Evolutionary conservation across 2,888 invertebrate species (phyloP), one percentile per base, ranked within the genome.

Genomic region (Pseudolycoriella hygida): DNA sequence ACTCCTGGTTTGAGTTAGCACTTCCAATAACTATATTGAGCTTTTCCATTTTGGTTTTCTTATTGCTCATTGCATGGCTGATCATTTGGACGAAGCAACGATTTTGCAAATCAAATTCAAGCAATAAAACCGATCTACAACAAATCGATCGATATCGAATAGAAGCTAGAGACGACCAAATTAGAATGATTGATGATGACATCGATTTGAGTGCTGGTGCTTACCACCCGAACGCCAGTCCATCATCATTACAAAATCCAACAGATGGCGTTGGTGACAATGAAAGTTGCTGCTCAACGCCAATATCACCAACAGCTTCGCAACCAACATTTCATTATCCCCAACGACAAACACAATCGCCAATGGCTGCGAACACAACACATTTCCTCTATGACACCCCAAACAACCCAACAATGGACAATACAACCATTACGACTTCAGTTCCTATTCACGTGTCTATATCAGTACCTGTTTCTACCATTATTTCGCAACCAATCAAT

Each of bases 11-110:
- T n/a, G 48, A 53, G 30, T 40, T 50, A 18, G 49, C 50, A 8
- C 34, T 53, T n/a, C 50, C 53, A 11, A 44, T 51, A 30, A 49
- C 53, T 30, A 47, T 53, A 17, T 47, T 52, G n/a, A 51, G 49
- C 11, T 47, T 52, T 40, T 49, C 53, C 8, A 30, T 51, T 30
- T 38, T 51, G 19, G 53, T 50, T 42, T 46, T 50, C 3, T 25
- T 52, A 2, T 49, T 53, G 20, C 50, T 53, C 14, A 49, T 50
- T 17, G 39, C 51, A 32, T 47, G 53, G 17, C 47, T 53, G 30
- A 41, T 53, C n/a, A 48, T 51, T 30, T 53, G 53, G 52, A 43
- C 53, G 43, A 49, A 50, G 41, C 43, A 43, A 45, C 30, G 15
- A 31, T 43, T 12, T 12, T 14, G 4, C 12, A 34, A 34, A 34